Conservation (phyloP, 2,797 vertebrate species). For the Scyliorhinus canicula region DNA sequence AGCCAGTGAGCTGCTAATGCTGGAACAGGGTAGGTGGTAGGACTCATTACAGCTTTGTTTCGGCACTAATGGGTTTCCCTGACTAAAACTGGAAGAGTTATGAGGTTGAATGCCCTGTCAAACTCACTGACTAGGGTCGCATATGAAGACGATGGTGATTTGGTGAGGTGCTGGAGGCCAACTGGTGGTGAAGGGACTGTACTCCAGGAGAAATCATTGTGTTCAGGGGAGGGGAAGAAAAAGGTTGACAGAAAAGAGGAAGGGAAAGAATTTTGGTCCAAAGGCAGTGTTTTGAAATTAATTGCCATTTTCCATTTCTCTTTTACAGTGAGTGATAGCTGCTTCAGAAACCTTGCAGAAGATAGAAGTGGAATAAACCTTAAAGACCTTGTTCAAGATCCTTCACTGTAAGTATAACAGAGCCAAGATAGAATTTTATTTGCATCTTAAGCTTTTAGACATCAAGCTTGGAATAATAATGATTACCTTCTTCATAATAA, state of each 20-base stretch:
- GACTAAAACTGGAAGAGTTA: not conserved
- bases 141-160: not conserved
- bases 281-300: not conserved
- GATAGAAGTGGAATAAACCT: slow-evolving; percentile 98
- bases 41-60: not conserved
- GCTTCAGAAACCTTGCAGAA: slow-evolving; percentile 95
- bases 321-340: slow-evolving; percentile 94
- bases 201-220: not conserved
- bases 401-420: slow-evolving; percentile 85
- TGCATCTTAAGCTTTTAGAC: slow-evolving; percentile 42
- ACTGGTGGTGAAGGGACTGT: not conserved
- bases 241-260: not conserved
- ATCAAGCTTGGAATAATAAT: not conserved
- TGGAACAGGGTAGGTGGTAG: not conserved
- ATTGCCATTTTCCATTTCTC: slow-evolving; percentile 44
- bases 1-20: not conserved
- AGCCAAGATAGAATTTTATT: slow-evolving; percentile 48
- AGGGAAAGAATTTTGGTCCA: not conserved
- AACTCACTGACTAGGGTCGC: not conserved
- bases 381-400: slow-evolving; percentile 97
- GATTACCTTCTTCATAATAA: not conserved
- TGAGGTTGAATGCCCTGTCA: not conserved
- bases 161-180: not conserved
- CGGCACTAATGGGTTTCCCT: not conserved
- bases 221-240: not conserved